Conservation (phyloP, 2,113 vertebrate species). For the Delphinus delphis region DNA sequence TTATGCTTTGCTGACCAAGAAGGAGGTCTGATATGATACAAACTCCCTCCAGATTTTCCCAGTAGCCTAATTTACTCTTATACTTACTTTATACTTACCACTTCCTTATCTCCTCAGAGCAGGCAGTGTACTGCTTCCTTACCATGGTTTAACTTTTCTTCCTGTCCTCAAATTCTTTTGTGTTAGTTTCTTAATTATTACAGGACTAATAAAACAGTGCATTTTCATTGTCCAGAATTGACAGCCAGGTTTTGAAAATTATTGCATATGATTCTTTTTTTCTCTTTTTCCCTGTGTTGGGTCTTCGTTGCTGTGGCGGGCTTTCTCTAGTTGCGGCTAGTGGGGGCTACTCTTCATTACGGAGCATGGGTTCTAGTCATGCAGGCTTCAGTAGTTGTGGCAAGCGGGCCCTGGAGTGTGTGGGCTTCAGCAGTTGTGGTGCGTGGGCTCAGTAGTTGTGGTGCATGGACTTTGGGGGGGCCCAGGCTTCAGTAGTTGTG, state of each 20-base stretch:
- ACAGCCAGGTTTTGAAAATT: neutral
- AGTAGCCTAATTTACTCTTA: neutral
- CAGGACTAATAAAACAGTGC: neutral
- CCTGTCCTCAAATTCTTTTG: neutral
- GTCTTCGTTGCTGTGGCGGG: no score
- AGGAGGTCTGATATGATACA: neutral
- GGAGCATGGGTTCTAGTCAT: no score
- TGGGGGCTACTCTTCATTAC: no score
- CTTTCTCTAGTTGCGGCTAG: no score
- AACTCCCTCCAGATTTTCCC: neutral
- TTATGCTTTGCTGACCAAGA: neutral
- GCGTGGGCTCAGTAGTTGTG: no score
- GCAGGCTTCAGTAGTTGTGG: no score
- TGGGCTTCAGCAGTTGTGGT: no score
- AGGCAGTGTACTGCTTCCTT: neutral
- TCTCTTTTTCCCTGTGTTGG: no score
- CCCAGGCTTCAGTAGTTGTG: no score
- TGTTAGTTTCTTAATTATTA: neutral
- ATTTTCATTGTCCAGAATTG: conserved; percentile 1
- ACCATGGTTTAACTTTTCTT: neutral
- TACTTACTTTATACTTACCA: neutral
- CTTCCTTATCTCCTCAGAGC: neutral
- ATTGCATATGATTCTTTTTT: neutral
- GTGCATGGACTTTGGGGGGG: no score
- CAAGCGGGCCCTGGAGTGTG: no score